Evolutionary conservation across 2,113 vertebrate genomes (phyloP).

Genomic region (Rhegmatorhina hoffmannsi): DNA sequence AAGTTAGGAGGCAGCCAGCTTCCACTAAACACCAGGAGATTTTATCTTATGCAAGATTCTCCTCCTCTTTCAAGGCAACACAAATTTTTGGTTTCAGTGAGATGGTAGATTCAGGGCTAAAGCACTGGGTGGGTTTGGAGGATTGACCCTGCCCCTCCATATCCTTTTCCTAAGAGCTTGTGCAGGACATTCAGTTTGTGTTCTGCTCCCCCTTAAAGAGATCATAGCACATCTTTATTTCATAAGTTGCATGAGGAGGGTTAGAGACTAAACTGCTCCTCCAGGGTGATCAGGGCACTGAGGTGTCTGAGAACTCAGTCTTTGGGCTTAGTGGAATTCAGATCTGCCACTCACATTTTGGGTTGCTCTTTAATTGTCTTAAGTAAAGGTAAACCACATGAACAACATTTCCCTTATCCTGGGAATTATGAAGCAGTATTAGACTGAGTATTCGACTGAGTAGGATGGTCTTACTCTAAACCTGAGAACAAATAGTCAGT

Average conservation of each 20-base stretch:
- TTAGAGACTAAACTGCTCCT: neutral
- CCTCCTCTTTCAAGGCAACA: neutral
- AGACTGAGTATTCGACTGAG: neutral
- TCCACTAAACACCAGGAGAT: neutral
- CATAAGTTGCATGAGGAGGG: neutral
- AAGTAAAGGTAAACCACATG: neutral
- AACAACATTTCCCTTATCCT: neutral
- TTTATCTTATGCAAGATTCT: neutral
- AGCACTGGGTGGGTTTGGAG: neutral
- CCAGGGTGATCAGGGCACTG: neutral
- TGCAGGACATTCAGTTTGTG: neutral
- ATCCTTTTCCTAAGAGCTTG: neutral
- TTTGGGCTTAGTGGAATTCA: neutral
- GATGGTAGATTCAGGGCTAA: neutral
- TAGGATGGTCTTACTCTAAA: neutral
- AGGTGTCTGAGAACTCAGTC: neutral
- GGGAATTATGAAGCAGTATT: neutral
- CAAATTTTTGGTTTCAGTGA: neutral
- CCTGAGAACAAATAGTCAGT: neutral
- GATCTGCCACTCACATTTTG: neutral
- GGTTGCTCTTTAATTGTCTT: neutral
- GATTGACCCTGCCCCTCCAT: neutral
- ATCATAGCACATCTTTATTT: neutral
- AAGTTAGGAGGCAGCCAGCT: neutral
- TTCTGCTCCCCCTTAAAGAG: neutral